Conservation (phyloP, 2,797 vertebrate species). For the Geotrypetes seraphini region DNA sequence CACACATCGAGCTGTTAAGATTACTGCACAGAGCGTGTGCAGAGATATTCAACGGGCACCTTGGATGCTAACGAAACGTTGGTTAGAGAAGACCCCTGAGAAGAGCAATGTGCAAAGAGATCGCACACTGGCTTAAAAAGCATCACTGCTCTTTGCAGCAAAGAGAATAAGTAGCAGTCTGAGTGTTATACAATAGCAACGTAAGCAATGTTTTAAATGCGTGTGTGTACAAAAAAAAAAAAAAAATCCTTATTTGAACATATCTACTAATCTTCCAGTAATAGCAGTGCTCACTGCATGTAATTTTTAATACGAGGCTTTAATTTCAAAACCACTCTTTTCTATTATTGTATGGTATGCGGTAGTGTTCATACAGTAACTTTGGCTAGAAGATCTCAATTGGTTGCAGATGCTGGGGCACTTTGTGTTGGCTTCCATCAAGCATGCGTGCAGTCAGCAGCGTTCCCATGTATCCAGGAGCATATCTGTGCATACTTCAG, state of each 20-base stretch:
- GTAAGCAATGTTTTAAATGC: slow-evolving; percentile 26
- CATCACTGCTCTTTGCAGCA: slow-evolving; percentile 8
- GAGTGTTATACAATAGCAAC: slow-evolving; percentile 14
- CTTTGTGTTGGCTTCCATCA: slow-evolving; percentile 27
- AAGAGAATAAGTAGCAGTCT: neutral
- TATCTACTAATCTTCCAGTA: slow-evolving; percentile 13
- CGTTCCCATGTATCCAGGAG: slow-evolving; percentile 84
- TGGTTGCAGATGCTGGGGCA: neutral
- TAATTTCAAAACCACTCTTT: slow-evolving; percentile 4
- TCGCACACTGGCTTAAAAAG: slow-evolving; percentile 3
- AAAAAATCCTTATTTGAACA: slow-evolving; percentile 11
- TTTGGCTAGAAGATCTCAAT: neutral
- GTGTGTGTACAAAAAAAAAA: slow-evolving; percentile 5
- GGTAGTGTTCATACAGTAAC: neutral
- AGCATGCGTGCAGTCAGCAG: slow-evolving; percentile 61
- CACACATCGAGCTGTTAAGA: no score
- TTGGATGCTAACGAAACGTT: slow-evolving; percentile 4
- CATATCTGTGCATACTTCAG: slow-evolving; percentile 94
- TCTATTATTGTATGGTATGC: neutral
- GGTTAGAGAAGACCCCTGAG: slow-evolving; percentile 35
- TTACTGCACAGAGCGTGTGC: no score
- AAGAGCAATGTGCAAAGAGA: no score
- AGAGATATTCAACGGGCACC: neutral
- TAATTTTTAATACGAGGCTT: slow-evolving; percentile 1
- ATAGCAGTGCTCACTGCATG: slow-evolving; percentile 6